Evolutionary conservation across 2,797 vertebrate species (phyloP).

Genomic region (Pterois miles): DNA sequence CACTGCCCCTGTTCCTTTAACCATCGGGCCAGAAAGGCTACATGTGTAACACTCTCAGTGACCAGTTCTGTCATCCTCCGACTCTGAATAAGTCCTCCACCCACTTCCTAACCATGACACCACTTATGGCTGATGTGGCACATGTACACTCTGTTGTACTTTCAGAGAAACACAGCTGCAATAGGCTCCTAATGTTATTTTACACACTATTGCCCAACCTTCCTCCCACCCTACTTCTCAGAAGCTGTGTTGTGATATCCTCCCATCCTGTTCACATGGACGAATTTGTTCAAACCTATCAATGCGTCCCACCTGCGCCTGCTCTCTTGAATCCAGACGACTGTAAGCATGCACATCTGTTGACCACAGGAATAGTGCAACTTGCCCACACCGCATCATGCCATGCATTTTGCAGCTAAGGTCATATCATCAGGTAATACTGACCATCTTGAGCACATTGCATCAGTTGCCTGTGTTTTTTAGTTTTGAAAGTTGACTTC

Average conservation of each 20-base stretch:
- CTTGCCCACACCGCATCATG: fast-evolving
- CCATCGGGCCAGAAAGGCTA: slow-evolving; percentile 37
- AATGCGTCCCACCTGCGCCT: neutral
- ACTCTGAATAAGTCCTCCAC: slow-evolving; percentile 1
- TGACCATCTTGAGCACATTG: neutral
- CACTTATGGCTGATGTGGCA: slow-evolving; percentile 5
- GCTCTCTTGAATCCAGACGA: neutral
- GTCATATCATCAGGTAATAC: neutral
- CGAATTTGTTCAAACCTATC: slow-evolving; percentile 13
- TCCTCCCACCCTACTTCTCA: slow-evolving; percentile 65
- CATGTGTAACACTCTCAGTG: slow-evolving; percentile 17
- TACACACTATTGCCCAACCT: slow-evolving; percentile 68
- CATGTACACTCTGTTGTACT: slow-evolving; percentile 1
- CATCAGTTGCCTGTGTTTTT: neutral
- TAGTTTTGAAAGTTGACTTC: slow-evolving; percentile 54
- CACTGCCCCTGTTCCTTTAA: slow-evolving; percentile 6
- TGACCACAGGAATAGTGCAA: neutral
- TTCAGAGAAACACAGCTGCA: slow-evolving; percentile 42
- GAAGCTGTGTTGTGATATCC: slow-evolving; percentile 41
- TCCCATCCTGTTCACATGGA: slow-evolving; percentile 32
- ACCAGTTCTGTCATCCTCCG: slow-evolving; percentile 29
- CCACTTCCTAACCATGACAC: slow-evolving; percentile 28
- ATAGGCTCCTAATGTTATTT: slow-evolving; percentile 36
- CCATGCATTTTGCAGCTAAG: neutral
- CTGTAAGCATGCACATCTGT: neutral